Conservation (phyloP, 2,888 invertebrate genomes). For the Calameuta filiformis region DNA sequence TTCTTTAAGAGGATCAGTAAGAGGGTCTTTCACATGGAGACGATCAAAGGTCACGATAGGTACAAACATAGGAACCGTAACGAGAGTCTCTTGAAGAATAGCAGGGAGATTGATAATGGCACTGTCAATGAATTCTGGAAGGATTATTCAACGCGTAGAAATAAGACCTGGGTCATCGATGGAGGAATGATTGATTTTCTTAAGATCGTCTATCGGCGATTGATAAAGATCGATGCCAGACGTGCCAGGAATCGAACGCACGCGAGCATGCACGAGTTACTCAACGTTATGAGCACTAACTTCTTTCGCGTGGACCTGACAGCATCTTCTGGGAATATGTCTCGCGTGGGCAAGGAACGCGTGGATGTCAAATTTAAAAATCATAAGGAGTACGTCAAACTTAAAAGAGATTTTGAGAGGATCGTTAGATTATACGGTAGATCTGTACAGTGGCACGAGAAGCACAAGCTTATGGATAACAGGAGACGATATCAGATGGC, state of each 20-base stretch:
- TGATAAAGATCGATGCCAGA: conserved; percentile 58
- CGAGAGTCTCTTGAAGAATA: conserved; percentile 8
- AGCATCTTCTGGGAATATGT: conserved; percentile 16
- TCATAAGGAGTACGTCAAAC: conserved; percentile 57
- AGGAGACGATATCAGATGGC: neutral
- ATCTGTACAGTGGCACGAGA: conserved; percentile 58
- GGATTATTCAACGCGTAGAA: conserved; percentile 38
- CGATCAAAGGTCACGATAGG: conserved; percentile 48
- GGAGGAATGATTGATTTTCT: conserved; percentile 63
- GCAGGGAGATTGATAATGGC: conserved; percentile 21
- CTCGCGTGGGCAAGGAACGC: neutral
- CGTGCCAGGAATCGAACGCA: conserved; percentile 54
- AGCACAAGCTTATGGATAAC: neutral
- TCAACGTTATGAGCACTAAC: conserved; percentile 62
- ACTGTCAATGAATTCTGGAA: conserved; percentile 30
- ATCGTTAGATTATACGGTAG: conserved; percentile 62
- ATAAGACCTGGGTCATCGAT: conserved; percentile 51
- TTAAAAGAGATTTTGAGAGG: conserved; percentile 61
- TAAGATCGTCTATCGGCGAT: conserved; percentile 57
- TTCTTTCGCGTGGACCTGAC: conserved; percentile 62
- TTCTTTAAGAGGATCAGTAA: conserved; percentile 61
- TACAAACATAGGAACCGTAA: neutral
- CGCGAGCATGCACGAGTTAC: conserved; percentile 60
- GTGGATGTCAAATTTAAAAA: conserved; percentile 50
- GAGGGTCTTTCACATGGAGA: conserved; percentile 56